Conservation (phyloP, 2,888 invertebrate genomes). For the Amblyjoppa proteus region DNA sequence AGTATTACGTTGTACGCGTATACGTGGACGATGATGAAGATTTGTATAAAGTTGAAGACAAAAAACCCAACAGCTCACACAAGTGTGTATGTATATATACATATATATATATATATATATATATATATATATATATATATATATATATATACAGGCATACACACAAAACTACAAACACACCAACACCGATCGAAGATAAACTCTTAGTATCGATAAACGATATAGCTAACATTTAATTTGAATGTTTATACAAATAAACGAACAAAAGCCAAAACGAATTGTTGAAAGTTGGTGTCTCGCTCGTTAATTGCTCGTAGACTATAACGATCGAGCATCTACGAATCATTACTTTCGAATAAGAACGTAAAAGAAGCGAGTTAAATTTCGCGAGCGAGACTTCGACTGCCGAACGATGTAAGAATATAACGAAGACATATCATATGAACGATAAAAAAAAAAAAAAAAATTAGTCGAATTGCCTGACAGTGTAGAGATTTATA, state of each 20-base stretch:
- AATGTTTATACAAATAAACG: constrained; percentile 80
- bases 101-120: constrained; percentile 42
- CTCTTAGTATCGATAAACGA: constrained; percentile 77
- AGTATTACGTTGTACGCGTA: constrained; percentile 65
- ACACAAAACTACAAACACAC: constrained; percentile 35
- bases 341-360: not conserved
- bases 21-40: constrained; percentile 66
- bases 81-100: constrained; percentile 11
- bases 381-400: constrained; percentile 78
- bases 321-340: not conserved
- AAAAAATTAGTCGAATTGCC: constrained; percentile 83
- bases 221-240: constrained; percentile 76
- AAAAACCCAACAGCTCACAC: constrained; percentile 6
- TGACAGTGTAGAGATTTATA: constrained; percentile 83
- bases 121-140: constrained; percentile 6
- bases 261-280: constrained; percentile 82
- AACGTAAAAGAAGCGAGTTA: constrained; percentile 68
- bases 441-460: constrained; percentile 67
- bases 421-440: constrained; percentile 84
- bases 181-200: constrained; percentile 47
- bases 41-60: constrained; percentile 75
- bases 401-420: constrained; percentile 80
- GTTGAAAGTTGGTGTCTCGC: constrained; percentile 79
- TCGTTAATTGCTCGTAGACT: constrained; percentile 68
- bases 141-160: constrained; percentile 30